Base-by-base conservation (phyloP, 2,797 vertebrate genomes). In the Poeciliopsis turneri region DNA sequence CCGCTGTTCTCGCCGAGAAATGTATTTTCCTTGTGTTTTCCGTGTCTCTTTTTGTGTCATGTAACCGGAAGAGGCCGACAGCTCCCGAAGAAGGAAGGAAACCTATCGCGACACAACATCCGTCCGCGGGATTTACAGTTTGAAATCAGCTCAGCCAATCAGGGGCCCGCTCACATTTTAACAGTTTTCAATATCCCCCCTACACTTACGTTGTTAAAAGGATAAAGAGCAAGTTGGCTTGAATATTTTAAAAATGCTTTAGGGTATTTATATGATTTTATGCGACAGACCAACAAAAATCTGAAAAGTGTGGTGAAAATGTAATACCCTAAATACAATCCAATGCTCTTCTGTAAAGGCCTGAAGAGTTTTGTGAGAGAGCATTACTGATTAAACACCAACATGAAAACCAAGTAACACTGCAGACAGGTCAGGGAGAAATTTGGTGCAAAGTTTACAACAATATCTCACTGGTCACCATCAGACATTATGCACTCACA, bases 31-130 rank as follows among this genome's bases (percentile, higher is more conserved):
- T 80, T 80, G 78, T 94, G 90, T 92, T 94, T 94, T 94, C 90
- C 89, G 91, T 90, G 93, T 92, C 89, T 94, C 84, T 92, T 92
- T 43, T 43, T 69, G 20, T 69, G 94, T 95, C 94, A 94, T 93
- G 92, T 88, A 92, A 95, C 94, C 95, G 96, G 96, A 96, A 94
- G 94, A 89, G 78, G 82, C 83, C 74, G 79, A 86, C 86, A 73
- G 84, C 82, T 90, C 91, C 93, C 94, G 93, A 93, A 92, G 93
- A 96, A 96, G 91, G 92, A 93, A 88, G 89, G 4, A 84, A 87
- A 88, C 92, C 93, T 95, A 95, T 95, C 95, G 89, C 86, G 83
- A 93, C 85, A 87, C 75, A 76, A 88, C 85, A 78, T 88, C 79
- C 77, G 73, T 88, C 91, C 93, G 96, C 95, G 93, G 81, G 89